Conservation (phyloP, 2,113 vertebrate genomes). For the Pao palembangensis region DNA sequence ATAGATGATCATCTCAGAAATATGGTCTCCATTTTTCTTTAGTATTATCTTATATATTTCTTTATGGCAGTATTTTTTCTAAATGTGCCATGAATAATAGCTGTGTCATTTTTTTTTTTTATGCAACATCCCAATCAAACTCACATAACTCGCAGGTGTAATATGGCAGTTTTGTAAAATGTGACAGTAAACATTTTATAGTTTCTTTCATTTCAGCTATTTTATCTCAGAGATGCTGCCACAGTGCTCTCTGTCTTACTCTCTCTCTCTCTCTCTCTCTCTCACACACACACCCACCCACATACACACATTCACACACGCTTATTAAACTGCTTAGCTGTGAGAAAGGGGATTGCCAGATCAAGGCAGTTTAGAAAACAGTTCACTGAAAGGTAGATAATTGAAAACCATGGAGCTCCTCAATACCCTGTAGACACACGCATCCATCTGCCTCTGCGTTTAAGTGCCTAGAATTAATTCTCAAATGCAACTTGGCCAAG, state of each 20-base stretch:
- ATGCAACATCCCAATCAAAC: conserved; percentile 13
- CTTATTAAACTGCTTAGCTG: conserved; percentile 13
- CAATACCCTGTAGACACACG: conserved; percentile 15
- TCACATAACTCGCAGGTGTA: conserved; percentile 16
- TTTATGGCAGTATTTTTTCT: conserved; percentile 16
- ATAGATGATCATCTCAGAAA: no score
- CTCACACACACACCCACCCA: not conserved
- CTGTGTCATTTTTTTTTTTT: conserved; percentile 27
- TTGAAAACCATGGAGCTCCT: conserved; percentile 30
- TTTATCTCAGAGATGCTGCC: conserved; percentile 6
- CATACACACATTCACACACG: not conserved
- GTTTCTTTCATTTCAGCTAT: conserved; percentile 15
- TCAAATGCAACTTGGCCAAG: conserved; percentile 11
- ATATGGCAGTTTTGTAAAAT: conserved; percentile 17
- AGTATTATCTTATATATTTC: not conserved
- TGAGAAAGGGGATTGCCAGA: conserved; percentile 27
- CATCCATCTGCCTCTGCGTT: conserved; percentile 12
- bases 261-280: not conserved
- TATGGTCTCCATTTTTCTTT: no score
- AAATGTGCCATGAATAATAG: not conserved
- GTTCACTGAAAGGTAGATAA: conserved; percentile 26
- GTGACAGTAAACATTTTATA: conserved; percentile 16
- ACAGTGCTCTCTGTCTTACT: not conserved
- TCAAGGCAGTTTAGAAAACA: conserved; percentile 28
- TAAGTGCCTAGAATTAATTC: conserved; percentile 22